Evolutionary conservation across 2,888 invertebrate genomes (phyloP).

Genomic region (Diarsia brunnea): DNA sequence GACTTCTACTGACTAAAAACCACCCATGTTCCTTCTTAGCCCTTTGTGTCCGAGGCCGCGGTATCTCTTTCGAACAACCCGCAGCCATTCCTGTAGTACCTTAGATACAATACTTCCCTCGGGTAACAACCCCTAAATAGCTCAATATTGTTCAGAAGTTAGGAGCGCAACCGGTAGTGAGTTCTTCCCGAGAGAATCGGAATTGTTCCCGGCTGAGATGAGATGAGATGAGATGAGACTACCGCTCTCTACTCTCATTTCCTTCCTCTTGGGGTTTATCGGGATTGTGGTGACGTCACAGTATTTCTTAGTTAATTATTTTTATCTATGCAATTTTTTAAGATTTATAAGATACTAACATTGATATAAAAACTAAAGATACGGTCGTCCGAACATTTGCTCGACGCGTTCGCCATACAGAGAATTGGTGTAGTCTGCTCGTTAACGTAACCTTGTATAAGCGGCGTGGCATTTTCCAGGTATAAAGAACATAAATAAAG

Average conservation of each 20-base stretch:
- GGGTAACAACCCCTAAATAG: constrained; percentile 17
- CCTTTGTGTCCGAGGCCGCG: too few relatives aligned
- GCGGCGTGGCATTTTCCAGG: too few relatives aligned
- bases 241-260: constrained; percentile 24
- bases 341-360: too few relatives aligned
- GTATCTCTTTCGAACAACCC: too few relatives aligned
- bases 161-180: neutral
- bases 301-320: neutral
- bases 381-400: too few relatives aligned
- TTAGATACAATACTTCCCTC: neutral
- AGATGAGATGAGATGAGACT: neutral
- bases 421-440: too few relatives aligned
- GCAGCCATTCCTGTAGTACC: neutral
- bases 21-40: too few relatives aligned
- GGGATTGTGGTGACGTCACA: neutral
- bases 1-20: too few relatives aligned
- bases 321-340: neutral
- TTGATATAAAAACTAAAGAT: too few relatives aligned
- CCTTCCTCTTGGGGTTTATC: constrained; percentile 9
- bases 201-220: constrained; percentile 16
- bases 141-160: constrained; percentile 19
- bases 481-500: too few relatives aligned
- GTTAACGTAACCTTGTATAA: too few relatives aligned
- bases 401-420: too few relatives aligned
- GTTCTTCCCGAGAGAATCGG: neutral